A percentile compares a stretch with the other conserved stretches of the same genome.
phyloP scores from a whole-genome alignment of 37 sponge, comb jelly and placozoan species.

The Amphimedon queenslandica region DNA sequence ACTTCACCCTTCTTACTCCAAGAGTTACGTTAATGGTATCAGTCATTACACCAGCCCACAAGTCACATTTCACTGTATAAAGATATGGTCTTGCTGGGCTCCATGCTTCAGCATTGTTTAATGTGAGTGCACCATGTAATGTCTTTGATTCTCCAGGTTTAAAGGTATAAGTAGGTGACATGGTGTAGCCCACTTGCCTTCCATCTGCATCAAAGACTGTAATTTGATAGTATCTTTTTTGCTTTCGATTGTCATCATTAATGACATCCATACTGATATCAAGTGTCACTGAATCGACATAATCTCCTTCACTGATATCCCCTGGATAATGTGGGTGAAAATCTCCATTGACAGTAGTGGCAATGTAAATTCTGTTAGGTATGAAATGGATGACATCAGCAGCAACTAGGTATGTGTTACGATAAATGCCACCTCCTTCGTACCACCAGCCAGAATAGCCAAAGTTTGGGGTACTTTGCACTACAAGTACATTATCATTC shows the following conservation, averaged over 20 bases:
- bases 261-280: constrained; percentile 25
- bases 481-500: constrained; percentile 42
- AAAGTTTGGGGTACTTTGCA: no score
- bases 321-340: constrained; percentile 2
- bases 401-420: constrained; percentile 25
- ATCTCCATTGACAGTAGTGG: constrained; percentile 6
- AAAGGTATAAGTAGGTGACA: background rate
- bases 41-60: constrained; percentile 8
- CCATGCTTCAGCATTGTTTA: constrained; percentile 26
- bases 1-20: constrained; percentile 21
- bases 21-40: constrained; percentile 23
- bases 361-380: constrained; percentile 28
- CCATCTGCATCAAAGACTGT: constrained; percentile 4
- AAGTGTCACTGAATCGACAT: constrained; percentile 7
- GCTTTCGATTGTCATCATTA: constrained; percentile 12
- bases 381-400: constrained; percentile 21
- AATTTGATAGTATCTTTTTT: no score
- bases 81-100: constrained; percentile 39
- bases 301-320: constrained; percentile 11
- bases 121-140: background rate
- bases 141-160: background rate
- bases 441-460: no score
- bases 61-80: constrained; percentile 10
- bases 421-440: constrained; percentile 53
- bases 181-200: constrained; percentile 7